Percentiles rank a stretch among this genome's conserved stretches.
phyloP scores from a whole-genome alignment of 1,140 invertebrate genomes.

The Hycleus phaleratus region DNA sequence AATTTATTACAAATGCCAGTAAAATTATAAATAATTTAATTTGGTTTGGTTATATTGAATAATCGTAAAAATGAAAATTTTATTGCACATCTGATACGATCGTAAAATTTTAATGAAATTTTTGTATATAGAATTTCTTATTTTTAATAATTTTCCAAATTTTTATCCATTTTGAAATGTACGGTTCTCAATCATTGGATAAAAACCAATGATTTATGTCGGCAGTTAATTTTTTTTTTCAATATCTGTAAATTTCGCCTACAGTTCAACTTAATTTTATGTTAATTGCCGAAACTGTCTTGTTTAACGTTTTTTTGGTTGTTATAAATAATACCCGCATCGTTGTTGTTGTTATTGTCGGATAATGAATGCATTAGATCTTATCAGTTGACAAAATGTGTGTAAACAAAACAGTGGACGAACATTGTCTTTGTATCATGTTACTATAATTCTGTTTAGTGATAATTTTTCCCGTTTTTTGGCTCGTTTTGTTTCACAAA shows the following conservation, averaged over 20 bases:
- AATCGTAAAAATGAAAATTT: constrained; percentile 10
- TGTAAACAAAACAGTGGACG: not conserved
- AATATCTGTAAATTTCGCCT: not conserved
- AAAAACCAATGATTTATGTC: not conserved
- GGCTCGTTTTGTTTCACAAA: constrained; percentile 1
- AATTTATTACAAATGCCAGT: too few species aligned
- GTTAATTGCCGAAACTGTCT: too few species aligned
- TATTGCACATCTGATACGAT: constrained; percentile 7
- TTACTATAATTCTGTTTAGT: not conserved
- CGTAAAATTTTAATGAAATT: constrained; percentile 8
- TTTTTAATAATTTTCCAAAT: not conserved
- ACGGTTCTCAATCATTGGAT: not conserved
- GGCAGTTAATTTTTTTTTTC: not conserved
- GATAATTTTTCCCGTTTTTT: not conserved
- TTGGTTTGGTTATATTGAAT: constrained; percentile 8
- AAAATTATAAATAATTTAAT: constrained; percentile 7
- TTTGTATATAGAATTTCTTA: not conserved
- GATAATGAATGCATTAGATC: not conserved
- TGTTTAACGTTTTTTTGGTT: not conserved
- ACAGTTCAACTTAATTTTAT: not conserved
- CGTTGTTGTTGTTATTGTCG: not conserved
- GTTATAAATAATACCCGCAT: not conserved
- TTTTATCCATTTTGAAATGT: not conserved
- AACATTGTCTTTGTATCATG: too few species aligned
- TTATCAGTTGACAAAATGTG: constrained; percentile 6